Conservation (phyloP, 2,888 invertebrate species). For the Sminthurinus aureus region DNA sequence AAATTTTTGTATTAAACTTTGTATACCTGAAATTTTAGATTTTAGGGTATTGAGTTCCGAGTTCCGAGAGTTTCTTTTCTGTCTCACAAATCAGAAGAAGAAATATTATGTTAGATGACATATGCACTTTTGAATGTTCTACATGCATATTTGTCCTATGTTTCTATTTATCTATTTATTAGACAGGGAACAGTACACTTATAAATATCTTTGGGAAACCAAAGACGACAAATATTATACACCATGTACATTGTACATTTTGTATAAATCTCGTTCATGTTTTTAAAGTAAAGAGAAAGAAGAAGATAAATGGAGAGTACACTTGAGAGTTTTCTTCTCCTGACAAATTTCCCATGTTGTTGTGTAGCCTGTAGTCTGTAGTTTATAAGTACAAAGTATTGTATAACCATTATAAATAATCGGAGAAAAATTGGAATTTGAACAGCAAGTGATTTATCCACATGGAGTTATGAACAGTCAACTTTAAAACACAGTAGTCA, state of each 20-base stretch:
- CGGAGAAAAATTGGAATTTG: background rate
- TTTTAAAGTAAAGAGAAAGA: background rate
- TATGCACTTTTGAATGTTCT: too few species aligned
- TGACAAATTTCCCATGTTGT: background rate
- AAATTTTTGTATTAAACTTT: background rate
- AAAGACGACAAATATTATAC: too few species aligned
- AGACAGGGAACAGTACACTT: too few species aligned
- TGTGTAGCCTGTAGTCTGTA: background rate
- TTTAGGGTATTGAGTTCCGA: too few species aligned
- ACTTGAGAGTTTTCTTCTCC: background rate
- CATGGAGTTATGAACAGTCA: background rate
- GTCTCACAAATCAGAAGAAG: too few species aligned
- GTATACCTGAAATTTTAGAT: too few species aligned
- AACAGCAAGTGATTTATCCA: background rate
- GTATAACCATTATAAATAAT: constrained; percentile 1
- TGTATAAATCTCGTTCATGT: background rate
- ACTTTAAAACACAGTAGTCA: background rate
- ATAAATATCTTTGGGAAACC: too few species aligned
- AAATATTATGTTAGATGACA: too few species aligned
- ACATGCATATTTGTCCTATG: background rate
- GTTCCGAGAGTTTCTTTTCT: too few species aligned
- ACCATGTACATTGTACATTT: background rate
- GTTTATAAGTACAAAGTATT: background rate
- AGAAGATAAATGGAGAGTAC: background rate
- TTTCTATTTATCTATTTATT: background rate